A percentile compares a stretch with the other conserved stretches of the same genome.
Conservation (phyloP, 2,888 invertebrate genomes). For the Thymelicus sylvestris region DNA sequence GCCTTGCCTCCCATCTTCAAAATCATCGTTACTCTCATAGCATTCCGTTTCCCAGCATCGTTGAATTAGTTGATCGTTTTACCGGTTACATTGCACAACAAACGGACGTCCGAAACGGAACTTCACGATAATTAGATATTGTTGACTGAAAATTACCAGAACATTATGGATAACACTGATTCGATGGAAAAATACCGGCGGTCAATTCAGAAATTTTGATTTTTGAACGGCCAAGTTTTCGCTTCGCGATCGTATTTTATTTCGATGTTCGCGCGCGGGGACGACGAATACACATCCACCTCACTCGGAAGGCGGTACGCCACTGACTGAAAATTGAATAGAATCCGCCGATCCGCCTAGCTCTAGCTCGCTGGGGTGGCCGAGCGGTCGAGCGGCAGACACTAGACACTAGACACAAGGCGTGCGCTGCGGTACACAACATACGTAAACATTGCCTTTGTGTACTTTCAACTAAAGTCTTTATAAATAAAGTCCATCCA, state of each 20-base stretch:
- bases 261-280: slow-evolving; percentile 55
- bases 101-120: slow-evolving; percentile 32
- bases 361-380: slow-evolving; percentile 38
- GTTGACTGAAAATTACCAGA: slow-evolving; percentile 12
- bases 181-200: background rate
- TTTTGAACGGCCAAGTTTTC: slow-evolving; percentile 23
- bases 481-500: background rate
- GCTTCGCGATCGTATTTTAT: slow-evolving; percentile 66
- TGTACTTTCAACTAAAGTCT: background rate
- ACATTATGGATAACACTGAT: slow-evolving; percentile 17
- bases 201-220: background rate
- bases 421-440: slow-evolving; percentile 53
- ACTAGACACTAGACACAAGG: slow-evolving; percentile 48
- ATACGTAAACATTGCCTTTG: slow-evolving; percentile 34
- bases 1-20: slow-evolving; percentile 74
- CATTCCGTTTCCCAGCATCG: slow-evolving; percentile 22
- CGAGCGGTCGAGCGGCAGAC: slow-evolving; percentile 25
- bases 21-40: slow-evolving; percentile 62
- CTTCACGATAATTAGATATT: slow-evolving; percentile 13
- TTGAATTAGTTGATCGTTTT: background rate
- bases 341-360: slow-evolving; percentile 35
- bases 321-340: slow-evolving; percentile 56
- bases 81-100: slow-evolving; percentile 45
- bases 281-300: slow-evolving; percentile 54
- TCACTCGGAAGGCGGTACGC: slow-evolving; percentile 65